Percentiles rank a stretch among this genome's conserved stretches.
phyloP scores from a whole-genome alignment of 2,113 vertebrate species.

The Myotis lucifugus region DNA sequence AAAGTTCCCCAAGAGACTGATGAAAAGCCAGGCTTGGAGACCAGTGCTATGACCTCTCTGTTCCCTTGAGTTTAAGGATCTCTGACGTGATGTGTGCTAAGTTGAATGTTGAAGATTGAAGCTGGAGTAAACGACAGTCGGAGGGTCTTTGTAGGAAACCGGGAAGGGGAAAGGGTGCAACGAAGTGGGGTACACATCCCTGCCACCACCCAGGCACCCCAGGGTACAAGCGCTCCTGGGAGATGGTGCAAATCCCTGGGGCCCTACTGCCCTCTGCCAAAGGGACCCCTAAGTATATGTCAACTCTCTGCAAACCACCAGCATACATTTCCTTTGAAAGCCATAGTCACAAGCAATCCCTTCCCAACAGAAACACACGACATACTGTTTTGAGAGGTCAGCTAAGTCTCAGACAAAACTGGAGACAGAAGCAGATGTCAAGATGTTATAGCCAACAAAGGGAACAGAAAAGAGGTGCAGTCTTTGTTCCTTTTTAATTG shows the following conservation, averaged over 20 bases:
- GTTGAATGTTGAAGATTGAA: neutral
- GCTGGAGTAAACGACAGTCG: neutral
- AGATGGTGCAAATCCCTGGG: neutral
- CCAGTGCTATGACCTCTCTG: neutral
- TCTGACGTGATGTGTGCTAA: neutral
- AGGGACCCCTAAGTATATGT: neutral
- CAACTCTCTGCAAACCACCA: neutral
- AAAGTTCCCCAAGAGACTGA: neutral
- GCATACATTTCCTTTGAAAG: neutral
- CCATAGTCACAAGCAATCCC: neutral
- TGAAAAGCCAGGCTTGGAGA: neutral
- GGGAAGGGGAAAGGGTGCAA: neutral
- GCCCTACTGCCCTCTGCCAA: neutral
- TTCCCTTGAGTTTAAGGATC: neutral
- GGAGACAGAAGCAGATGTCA: constrained; percentile 20
- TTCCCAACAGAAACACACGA: neutral
- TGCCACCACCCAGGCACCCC: neutral
- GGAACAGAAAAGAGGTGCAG: neutral
- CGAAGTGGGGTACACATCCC: neutral
- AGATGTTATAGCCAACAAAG: neutral
- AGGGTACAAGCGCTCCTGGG: neutral
- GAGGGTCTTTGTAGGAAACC: neutral
- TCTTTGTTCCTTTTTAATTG: constrained; percentile 52
- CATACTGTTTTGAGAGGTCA: neutral
- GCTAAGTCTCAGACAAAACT: neutral